A percentile compares a stretch with the other conserved stretches of the same genome.
These are phyloP conservation scores for Ditula angustiorana DNA, from an alignment of 2,888 invertebrate species.

Conservation along the genomic window DNA sequence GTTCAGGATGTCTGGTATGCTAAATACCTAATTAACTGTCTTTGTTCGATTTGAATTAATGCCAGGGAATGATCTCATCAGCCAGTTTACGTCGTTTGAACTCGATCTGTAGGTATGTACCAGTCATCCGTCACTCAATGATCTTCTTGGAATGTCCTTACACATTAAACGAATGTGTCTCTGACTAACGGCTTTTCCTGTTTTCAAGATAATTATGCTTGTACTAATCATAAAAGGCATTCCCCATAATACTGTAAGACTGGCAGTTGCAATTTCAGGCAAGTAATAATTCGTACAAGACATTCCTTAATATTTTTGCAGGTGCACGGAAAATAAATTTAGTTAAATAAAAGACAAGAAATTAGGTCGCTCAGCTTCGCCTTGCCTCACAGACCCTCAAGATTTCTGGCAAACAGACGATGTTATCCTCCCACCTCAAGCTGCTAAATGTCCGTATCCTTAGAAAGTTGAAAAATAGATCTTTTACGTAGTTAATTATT, in stretches of 20 bases:
- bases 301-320: too few relatives aligned
- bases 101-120: constrained; percentile 47
- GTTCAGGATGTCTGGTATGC: constrained; percentile 23
- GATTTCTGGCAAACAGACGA: too few relatives aligned
- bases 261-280: neutral
- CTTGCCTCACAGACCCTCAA: too few relatives aligned
- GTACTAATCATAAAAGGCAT: neutral
- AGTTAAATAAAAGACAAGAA: too few relatives aligned
- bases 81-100: constrained; percentile 56
- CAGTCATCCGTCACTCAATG: constrained; percentile 41
- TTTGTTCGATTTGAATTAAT: constrained; percentile 67
- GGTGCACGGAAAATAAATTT: too few relatives aligned
- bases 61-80: constrained; percentile 66
- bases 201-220: neutral
- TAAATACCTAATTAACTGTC: constrained; percentile 53
- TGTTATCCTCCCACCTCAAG: too few relatives aligned
- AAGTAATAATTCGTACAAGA: too few relatives aligned
- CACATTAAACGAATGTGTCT: constrained; percentile 15
- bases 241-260: neutral
- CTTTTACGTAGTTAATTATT: too few relatives aligned
- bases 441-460: too few relatives aligned
- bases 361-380: too few relatives aligned
- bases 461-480: too few relatives aligned
- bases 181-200: constrained; percentile 22
- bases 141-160: constrained; percentile 37